These are phyloP conservation scores for Ditylenchus weischeri DNA, from an alignment of 2,888 invertebrate species.

Conservation along the genomic window DNA sequence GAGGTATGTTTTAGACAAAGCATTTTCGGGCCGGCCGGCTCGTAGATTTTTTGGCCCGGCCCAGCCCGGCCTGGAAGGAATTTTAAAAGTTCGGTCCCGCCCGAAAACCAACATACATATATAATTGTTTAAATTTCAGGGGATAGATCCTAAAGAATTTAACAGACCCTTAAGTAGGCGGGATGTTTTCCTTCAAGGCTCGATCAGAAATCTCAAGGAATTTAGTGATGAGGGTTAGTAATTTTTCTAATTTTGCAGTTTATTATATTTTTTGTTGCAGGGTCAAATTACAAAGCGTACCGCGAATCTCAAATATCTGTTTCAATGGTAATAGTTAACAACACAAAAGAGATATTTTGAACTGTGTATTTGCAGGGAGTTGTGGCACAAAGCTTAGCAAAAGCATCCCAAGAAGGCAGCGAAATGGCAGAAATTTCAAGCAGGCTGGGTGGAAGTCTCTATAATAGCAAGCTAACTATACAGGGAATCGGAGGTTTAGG, in stretches of 20 bases:
- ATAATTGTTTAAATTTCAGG: slow-evolving; percentile 32
- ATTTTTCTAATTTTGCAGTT: not conserved
- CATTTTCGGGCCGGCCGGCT: no score
- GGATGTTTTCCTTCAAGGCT: slow-evolving; percentile 96
- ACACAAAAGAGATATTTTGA: slow-evolving; percentile 15
- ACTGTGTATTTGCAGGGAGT: not conserved
- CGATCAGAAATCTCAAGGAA: slow-evolving; percentile 85
- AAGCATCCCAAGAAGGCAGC: slow-evolving; percentile 10
- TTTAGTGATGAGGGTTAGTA: slow-evolving; percentile 63
- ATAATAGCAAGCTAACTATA: slow-evolving; percentile 9
- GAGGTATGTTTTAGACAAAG: no score
- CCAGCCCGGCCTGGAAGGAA: no score
- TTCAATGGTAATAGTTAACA: slow-evolving; percentile 28
- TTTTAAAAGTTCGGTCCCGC: no score
- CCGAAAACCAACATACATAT: no score
- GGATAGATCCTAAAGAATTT: slow-evolving; percentile 55
- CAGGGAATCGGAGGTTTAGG: slow-evolving; percentile 10
- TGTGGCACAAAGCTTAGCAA: slow-evolving; percentile 26
- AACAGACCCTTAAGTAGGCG: slow-evolving; percentile 63
- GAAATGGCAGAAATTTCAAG: slow-evolving; percentile 31
- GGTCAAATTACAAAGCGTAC: slow-evolving; percentile 33
- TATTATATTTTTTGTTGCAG: slow-evolving; percentile 13
- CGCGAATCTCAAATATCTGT: slow-evolving; percentile 47
- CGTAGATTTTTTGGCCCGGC: no score
- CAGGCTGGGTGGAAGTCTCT: slow-evolving; percentile 34